These are phyloP conservation scores for Myotis findleyi DNA, from an alignment of 2,797 vertebrate genomes.

Conservation along the genomic window DNA sequence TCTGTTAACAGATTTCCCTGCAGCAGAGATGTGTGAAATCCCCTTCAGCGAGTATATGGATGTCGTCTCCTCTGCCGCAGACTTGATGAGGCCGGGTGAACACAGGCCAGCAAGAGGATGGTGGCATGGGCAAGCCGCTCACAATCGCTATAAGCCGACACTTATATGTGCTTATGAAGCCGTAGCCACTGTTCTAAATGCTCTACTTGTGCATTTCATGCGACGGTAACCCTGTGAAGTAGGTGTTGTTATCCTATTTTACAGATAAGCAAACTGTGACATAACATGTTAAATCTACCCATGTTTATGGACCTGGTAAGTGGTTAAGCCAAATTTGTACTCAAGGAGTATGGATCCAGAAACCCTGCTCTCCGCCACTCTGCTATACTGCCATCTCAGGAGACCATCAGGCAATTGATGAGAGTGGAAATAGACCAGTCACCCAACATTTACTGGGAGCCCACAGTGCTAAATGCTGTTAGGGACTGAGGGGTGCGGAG, in stretches of 20 bases:
- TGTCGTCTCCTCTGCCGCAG: neutral
- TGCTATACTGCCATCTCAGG: neutral
- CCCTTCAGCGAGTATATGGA: neutral
- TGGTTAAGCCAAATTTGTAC: neutral
- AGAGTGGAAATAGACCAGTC: neutral
- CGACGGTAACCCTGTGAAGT: neutral
- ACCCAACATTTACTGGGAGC: too few relatives aligned
- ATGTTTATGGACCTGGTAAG: neutral
- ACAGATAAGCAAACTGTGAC: neutral
- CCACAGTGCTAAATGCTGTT: neutral
- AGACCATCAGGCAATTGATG: neutral
- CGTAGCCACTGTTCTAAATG: neutral
- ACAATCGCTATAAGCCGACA: neutral
- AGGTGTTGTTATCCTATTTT: neutral
- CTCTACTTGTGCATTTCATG: neutral
- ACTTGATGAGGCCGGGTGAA: neutral
- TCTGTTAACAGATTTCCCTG: slow-evolving; percentile 56
- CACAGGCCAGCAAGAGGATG: neutral
- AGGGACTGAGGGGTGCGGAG: too few relatives aligned
- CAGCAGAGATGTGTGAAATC: neutral
- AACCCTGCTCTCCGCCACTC: neutral
- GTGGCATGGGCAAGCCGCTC: neutral
- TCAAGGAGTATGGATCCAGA: neutral
- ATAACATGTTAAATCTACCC: neutral
- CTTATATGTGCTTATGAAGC: neutral